phyloP scores from a whole-genome alignment of 2,888 invertebrate species.

The Laothoe populi region DNA sequence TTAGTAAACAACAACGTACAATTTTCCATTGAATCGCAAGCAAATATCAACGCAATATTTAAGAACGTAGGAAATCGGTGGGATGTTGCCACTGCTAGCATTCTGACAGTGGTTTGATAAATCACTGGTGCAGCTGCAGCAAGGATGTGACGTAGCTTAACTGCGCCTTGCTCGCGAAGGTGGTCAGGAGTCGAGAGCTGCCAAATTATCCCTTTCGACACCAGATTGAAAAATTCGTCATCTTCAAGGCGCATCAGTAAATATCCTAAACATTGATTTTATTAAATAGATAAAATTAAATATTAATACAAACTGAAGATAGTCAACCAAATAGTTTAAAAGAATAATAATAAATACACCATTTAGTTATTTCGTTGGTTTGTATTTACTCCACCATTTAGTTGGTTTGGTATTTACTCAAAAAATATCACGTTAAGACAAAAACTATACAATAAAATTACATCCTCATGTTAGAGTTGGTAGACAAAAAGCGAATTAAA shows the following conservation, averaged over 20 bases:
- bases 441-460: no score
- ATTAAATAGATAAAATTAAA: background rate
- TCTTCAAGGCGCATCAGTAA: conserved; percentile 61
- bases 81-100: conserved; percentile 58
- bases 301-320: no score
- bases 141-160: conserved; percentile 43
- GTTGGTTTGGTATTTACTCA: no score
- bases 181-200: conserved; percentile 59
- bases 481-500: no score
- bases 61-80: conserved; percentile 59
- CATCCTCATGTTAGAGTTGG: no score
- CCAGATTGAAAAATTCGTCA: conserved; percentile 57
- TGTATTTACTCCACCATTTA: no score
- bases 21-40: conserved; percentile 56
- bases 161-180: conserved; percentile 41
- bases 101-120: conserved; percentile 51
- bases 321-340: no score
- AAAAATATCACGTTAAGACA: no score
- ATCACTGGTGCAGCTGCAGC: conserved; percentile 54
- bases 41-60: conserved; percentile 58
- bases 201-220: conserved; percentile 57
- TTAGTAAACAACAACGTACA: conserved; percentile 50
- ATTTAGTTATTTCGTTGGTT: no score
- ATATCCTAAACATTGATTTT: conserved; percentile 52
- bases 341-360: no score